Percentiles rank a stretch among this genome's conserved stretches.
Conservation (phyloP, 2,888 invertebrate species). For the Anticlea derivata region DNA sequence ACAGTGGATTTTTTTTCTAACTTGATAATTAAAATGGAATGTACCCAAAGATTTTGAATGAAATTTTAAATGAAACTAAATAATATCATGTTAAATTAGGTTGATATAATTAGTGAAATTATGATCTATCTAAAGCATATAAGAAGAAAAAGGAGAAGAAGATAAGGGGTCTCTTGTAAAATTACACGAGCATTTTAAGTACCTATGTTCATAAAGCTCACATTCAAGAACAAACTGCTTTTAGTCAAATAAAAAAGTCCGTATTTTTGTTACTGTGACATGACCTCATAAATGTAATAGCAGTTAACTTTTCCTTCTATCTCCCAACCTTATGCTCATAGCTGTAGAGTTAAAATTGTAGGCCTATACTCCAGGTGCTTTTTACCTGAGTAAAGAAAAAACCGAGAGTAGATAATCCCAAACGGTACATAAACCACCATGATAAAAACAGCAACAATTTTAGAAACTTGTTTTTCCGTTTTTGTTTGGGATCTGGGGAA, state of each 20-base stretch:
- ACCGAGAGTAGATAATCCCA: slow-evolving; percentile 43
- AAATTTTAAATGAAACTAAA: too few relatives aligned
- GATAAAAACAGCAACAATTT: slow-evolving; percentile 52
- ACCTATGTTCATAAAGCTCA: slow-evolving; percentile 10
- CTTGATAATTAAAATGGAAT: too few relatives aligned
- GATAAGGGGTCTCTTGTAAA: background rate
- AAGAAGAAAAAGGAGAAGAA: too few relatives aligned
- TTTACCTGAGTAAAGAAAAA: slow-evolving; percentile 30
- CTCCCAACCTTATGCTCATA: slow-evolving; percentile 9
- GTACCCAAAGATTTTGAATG: too few relatives aligned
- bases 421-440: slow-evolving; percentile 53
- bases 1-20: too few relatives aligned
- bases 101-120: too few relatives aligned
- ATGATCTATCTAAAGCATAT: too few relatives aligned
- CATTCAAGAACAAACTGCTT: slow-evolving; percentile 17
- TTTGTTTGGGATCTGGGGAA: slow-evolving; percentile 45
- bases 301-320: slow-evolving; percentile 9
- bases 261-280: slow-evolving; percentile 36
- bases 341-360: slow-evolving; percentile 9
- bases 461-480: slow-evolving; percentile 48
- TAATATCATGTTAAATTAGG: too few relatives aligned
- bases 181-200: slow-evolving; percentile 12
- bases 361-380: slow-evolving; percentile 19
- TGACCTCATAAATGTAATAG: slow-evolving; percentile 35
- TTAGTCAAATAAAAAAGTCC: slow-evolving; percentile 32